These are phyloP conservation scores for Onychomys torridus DNA, from an alignment of 2,797 vertebrate species.

Conservation along the genomic window DNA sequence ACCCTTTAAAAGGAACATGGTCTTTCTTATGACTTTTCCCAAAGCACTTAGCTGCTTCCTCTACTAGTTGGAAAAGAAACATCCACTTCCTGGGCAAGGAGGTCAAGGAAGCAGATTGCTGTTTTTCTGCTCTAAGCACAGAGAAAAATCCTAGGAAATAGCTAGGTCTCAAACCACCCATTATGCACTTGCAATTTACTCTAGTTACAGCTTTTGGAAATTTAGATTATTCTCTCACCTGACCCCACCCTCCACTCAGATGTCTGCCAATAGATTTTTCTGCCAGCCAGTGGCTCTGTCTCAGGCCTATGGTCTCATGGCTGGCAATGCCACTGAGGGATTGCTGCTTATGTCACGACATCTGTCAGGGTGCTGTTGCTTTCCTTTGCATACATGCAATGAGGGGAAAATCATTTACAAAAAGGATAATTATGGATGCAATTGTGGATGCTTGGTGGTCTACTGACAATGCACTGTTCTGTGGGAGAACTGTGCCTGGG, in stretches of 20 bases:
- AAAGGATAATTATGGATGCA: not conserved
- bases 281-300: not conserved
- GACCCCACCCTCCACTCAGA: not conserved
- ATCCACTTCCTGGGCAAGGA: conserved; percentile 60
- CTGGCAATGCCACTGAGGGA: not conserved
- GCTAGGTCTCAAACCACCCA: conserved; percentile 65
- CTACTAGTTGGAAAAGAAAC: conserved; percentile 51
- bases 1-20: not conserved
- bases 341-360: conserved; percentile 35
- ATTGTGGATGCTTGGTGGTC: not conserved
- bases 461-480: not conserved
- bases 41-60: conserved; percentile 48
- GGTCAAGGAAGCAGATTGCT: conserved; percentile 71
- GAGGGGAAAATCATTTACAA: not conserved
- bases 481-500: not conserved
- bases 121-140: conserved; percentile 69
- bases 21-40: conserved; percentile 22
- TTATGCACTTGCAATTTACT: conserved; percentile 69
- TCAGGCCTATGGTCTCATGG: not conserved
- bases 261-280: not conserved
- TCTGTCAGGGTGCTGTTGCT: conserved; percentile 4
- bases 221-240: conserved; percentile 13
- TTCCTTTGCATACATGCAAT: not conserved
- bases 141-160: conserved; percentile 76
- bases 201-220: conserved; percentile 72